phyloP scores from a whole-genome alignment of 2,888 invertebrate species.

The Epirrita christyi region DNA sequence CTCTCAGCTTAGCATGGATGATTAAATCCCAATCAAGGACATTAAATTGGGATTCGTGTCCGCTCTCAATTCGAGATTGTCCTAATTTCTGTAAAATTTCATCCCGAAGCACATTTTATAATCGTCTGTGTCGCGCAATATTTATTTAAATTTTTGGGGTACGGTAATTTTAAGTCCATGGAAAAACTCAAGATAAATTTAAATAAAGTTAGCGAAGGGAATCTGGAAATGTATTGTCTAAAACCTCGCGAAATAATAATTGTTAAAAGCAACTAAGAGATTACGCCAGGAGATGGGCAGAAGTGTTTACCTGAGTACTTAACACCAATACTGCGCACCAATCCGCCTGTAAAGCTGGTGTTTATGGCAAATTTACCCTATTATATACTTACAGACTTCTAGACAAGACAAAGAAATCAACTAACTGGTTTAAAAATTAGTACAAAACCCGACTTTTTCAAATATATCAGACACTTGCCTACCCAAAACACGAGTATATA shows the following conservation, averaged over 20 bases:
- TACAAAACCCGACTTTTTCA: slow-evolving; percentile 4
- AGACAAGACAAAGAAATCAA: too few species aligned
- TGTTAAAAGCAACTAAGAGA: too few species aligned
- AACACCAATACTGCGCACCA: too few species aligned
- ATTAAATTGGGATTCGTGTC: slow-evolving; percentile 18
- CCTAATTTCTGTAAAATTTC: slow-evolving; percentile 28
- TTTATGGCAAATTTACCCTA: too few species aligned
- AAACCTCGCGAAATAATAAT: too few species aligned
- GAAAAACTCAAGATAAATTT: too few species aligned
- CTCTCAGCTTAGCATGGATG: slow-evolving; percentile 13
- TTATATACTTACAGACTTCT: too few species aligned
- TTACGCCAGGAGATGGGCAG: too few species aligned
- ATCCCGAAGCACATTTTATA: slow-evolving; percentile 21
- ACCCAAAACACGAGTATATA: slow-evolving; percentile 22
- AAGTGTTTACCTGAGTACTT: too few species aligned
- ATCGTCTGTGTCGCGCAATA: slow-evolving; percentile 16
- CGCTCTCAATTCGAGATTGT: slow-evolving; percentile 21
- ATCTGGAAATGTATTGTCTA: too few species aligned
- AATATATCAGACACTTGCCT: slow-evolving; percentile 4
- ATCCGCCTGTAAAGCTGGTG: too few species aligned
- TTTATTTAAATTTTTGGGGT: slow-evolving; percentile 13
- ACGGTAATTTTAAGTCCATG: background rate
- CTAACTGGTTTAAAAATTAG: background rate
- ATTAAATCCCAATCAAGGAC: slow-evolving; percentile 17
- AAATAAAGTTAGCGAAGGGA: too few species aligned